Evolutionary conservation across 2,888 invertebrate genomes (phyloP).

Genomic region (Spilosoma lubricipeda): DNA sequence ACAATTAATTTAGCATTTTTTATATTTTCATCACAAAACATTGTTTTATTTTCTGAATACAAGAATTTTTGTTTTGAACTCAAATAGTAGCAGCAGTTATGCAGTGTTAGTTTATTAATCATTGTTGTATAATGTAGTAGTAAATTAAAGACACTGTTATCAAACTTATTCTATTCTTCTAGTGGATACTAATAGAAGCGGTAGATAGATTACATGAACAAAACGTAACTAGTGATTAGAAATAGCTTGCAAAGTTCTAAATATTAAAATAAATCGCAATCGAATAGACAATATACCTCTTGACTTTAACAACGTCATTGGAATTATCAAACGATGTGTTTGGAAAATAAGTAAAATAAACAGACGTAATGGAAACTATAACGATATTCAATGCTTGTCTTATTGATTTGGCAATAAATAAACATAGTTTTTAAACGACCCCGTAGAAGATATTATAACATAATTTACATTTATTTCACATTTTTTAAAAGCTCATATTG

Average conservation of each 20-base stretch:
- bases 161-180: neutral
- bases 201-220: neutral
- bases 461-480: neutral
- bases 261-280: neutral
- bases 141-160: neutral
- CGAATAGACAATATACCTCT: neutral
- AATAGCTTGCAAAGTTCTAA: neutral
- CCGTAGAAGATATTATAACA: neutral
- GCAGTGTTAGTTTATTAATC: neutral
- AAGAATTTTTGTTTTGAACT: neutral
- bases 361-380: neutral
- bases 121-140: neutral
- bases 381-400: neutral
- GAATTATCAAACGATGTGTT: neutral
- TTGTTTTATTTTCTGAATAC: neutral
- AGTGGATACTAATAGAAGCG: neutral
- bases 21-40: neutral
- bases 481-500: constrained; percentile 20
- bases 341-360: neutral
- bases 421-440: neutral
- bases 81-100: neutral
- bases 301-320: neutral
- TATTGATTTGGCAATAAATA: neutral
- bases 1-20: constrained; percentile 19
- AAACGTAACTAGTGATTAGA: neutral